Evolutionary conservation across 2,797 vertebrate species (phyloP).

Genomic region (Rhynchotus rufescens): DNA sequence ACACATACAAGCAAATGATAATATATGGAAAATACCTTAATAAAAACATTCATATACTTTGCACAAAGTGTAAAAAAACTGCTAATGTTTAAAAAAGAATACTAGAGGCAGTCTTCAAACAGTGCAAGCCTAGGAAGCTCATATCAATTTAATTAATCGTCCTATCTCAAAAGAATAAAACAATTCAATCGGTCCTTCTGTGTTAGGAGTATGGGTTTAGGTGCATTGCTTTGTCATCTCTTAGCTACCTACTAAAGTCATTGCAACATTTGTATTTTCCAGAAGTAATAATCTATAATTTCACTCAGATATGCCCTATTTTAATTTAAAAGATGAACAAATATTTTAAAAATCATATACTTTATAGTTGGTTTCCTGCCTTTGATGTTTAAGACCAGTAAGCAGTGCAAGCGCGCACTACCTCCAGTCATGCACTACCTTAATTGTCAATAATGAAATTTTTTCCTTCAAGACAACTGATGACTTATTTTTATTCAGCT

Average conservation of each 20-base stretch:
- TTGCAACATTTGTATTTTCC: neutral
- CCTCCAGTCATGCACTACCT: neutral
- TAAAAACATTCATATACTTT: neutral
- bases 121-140: neutral
- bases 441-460: neutral
- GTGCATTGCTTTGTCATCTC: neutral
- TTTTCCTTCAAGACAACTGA: neutral
- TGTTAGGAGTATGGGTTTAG: neutral
- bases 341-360: neutral
- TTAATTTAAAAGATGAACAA: neutral
- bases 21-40: neutral
- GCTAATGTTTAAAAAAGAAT: neutral
- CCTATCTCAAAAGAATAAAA: slow-evolving; percentile 13
- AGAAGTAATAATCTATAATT: neutral
- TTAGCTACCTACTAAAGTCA: neutral
- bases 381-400: neutral
- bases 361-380: neutral
- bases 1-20: slow-evolving; percentile 6
- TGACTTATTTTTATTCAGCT: neutral
- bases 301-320: neutral
- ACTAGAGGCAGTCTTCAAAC: neutral
- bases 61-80: neutral
- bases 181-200: neutral
- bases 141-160: slow-evolving; percentile 41
- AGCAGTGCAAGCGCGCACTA: neutral